Percentiles rank a stretch among this genome's conserved stretches.
phyloP scores from a whole-genome alignment of 2,888 invertebrate genomes.

The Deilephila elpenor region DNA sequence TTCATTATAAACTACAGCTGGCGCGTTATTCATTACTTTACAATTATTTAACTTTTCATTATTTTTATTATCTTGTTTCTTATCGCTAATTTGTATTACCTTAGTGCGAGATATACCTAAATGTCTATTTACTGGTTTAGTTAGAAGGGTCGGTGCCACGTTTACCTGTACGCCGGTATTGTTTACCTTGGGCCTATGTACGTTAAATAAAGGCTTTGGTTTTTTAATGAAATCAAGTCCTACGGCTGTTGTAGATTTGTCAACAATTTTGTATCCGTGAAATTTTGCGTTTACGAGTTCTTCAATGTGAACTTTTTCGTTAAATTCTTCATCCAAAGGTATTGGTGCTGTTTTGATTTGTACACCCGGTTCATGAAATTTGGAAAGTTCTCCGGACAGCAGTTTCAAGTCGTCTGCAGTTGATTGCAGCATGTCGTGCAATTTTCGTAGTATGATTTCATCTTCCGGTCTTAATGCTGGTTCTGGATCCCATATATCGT shows the following conservation, averaged over 20 bases:
- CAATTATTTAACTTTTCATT: conserved; percentile 53
- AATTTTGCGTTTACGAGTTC: conserved; percentile 81
- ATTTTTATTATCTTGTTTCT: conserved; percentile 47
- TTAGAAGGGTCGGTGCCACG: conserved; percentile 45
- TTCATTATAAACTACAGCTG: conserved; percentile 69
- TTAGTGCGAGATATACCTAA: conserved; percentile 65
- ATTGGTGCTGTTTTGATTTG: conserved; percentile 66
- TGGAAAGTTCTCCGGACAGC: conserved; percentile 73
- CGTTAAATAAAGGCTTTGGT: conserved; percentile 34
- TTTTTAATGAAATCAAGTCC: conserved; percentile 37
- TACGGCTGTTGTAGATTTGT: conserved; percentile 47
- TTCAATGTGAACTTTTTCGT: conserved; percentile 78
- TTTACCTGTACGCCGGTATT: conserved; percentile 56
- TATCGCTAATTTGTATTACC: conserved; percentile 65
- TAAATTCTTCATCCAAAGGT: conserved; percentile 78
- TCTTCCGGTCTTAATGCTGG: conserved; percentile 77
- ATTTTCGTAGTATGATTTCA: conserved; percentile 72
- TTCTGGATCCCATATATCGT: conserved; percentile 75
- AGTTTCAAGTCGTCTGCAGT: conserved; percentile 78
- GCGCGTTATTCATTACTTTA: conserved; percentile 51
- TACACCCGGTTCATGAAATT: conserved; percentile 66
- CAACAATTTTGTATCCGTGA: conserved; percentile 70
- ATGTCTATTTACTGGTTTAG: conserved; percentile 55
- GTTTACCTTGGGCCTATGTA: conserved; percentile 46
- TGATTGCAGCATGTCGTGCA: conserved; percentile 79